Conservation (phyloP, 2,888 invertebrate genomes). For the Chrysodeixis includens region DNA sequence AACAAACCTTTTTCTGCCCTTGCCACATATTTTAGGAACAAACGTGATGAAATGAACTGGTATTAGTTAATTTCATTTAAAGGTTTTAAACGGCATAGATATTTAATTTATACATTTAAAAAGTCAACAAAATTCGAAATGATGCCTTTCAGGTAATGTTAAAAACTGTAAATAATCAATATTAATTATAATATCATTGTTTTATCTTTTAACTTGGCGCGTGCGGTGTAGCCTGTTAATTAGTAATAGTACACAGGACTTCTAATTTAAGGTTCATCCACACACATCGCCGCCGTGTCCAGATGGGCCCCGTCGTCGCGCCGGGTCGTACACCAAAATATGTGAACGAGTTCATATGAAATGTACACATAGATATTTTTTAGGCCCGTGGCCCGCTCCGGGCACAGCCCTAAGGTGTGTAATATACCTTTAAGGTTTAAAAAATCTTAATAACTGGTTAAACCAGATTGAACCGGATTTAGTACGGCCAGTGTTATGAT, state of each 20-base stretch:
- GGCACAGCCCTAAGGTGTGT: too few relatives aligned
- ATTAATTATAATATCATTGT: too few relatives aligned
- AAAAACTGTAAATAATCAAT: too few relatives aligned
- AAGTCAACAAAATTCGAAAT: too few relatives aligned
- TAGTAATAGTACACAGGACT: neutral
- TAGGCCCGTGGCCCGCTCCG: too few relatives aligned
- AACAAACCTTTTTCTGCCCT: neutral
- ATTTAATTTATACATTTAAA: conserved; percentile 1
- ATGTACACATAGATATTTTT: too few relatives aligned
- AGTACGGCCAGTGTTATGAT: neutral
- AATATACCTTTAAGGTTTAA: too few relatives aligned
- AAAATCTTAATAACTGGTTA: neutral
- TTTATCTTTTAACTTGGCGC: neutral
- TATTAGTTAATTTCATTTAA: neutral
- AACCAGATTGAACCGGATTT: neutral
- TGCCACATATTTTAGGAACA: neutral
- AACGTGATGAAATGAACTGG: neutral
- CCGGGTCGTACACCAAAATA: too few relatives aligned
- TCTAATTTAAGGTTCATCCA: neutral
- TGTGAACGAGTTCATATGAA: too few relatives aligned
- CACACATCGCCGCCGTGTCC: too few relatives aligned
- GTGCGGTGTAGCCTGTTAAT: neutral
- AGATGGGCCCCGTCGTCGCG: too few relatives aligned
- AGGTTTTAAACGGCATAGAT: neutral
- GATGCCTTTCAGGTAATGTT: too few relatives aligned